Conservation (phyloP, 2,888 invertebrate species). For the Sericinus montela region DNA sequence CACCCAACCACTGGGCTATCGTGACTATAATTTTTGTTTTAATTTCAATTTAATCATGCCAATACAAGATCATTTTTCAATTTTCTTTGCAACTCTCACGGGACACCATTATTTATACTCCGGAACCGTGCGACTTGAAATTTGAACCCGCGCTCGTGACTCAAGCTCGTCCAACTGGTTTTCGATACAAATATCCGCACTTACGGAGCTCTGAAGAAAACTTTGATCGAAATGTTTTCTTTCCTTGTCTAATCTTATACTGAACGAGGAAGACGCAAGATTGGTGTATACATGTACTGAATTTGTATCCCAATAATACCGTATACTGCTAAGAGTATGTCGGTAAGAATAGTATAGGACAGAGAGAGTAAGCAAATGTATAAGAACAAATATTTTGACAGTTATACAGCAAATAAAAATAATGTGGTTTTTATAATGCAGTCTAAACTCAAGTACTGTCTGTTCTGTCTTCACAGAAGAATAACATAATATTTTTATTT, state of each 20-base stretch:
- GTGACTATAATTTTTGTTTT: background rate
- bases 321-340: background rate
- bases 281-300: background rate
- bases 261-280: conserved; percentile 19
- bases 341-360: background rate
- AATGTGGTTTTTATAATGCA: too few relatives aligned
- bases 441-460: too few relatives aligned
- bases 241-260: conserved; percentile 20
- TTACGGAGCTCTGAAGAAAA: conserved; percentile 21
- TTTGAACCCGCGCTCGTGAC: conserved; percentile 59
- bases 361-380: background rate
- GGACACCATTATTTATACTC: conserved; percentile 37
- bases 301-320: conserved; percentile 8
- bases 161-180: conserved; percentile 53
- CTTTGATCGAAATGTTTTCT: background rate
- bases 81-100: conserved; percentile 15
- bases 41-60: background rate
- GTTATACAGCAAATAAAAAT: too few relatives aligned
- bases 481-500: too few relatives aligned
- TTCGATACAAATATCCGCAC: conserved; percentile 34
- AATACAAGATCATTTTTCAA: conserved; percentile 1
- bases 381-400: too few relatives aligned
- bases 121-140: conserved; percentile 45
- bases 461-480: too few relatives aligned
- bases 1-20: too few relatives aligned